These are phyloP conservation scores for Sorex araneus DNA, from an alignment of 2,113 vertebrate species.

Conservation along the genomic window DNA sequence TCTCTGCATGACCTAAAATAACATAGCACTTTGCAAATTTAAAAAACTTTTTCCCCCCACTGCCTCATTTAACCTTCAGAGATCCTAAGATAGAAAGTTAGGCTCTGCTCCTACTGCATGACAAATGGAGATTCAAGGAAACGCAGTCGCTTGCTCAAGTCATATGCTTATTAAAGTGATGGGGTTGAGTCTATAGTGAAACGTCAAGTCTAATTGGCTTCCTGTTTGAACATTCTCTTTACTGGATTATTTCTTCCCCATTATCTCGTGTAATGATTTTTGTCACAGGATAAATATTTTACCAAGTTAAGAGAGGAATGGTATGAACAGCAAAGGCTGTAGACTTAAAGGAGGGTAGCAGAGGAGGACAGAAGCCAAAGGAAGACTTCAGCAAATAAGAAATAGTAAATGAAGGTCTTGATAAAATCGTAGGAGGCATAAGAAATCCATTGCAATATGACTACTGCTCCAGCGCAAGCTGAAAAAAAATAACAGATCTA, in stretches of 20 bases:
- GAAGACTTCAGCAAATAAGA: neutral
- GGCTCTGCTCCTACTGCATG: neutral
- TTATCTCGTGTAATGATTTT: neutral
- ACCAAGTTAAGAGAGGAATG: neutral
- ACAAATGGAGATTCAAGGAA: neutral
- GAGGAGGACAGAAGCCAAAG: neutral
- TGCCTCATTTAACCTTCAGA: slow-evolving; percentile 6
- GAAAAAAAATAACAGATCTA: neutral
- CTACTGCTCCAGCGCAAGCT: neutral
- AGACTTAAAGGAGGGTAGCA: neutral
- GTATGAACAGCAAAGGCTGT: neutral
- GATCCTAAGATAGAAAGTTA: neutral
- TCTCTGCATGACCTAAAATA: neutral
- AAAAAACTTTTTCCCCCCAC: neutral
- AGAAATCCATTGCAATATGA: neutral
- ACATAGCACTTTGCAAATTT: neutral
- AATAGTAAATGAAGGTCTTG: neutral
- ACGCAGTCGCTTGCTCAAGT: neutral
- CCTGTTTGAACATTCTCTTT: neutral
- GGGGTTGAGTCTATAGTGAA: neutral
- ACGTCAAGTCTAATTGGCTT: neutral
- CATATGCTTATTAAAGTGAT: neutral
- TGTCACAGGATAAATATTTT: neutral
- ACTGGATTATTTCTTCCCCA: neutral
- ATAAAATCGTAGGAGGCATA: neutral